Evolutionary conservation across 1,140 invertebrate species (phyloP), one percentile per base, ranked within the genome.

Genomic region (Chironomus striatipennis): DNA sequence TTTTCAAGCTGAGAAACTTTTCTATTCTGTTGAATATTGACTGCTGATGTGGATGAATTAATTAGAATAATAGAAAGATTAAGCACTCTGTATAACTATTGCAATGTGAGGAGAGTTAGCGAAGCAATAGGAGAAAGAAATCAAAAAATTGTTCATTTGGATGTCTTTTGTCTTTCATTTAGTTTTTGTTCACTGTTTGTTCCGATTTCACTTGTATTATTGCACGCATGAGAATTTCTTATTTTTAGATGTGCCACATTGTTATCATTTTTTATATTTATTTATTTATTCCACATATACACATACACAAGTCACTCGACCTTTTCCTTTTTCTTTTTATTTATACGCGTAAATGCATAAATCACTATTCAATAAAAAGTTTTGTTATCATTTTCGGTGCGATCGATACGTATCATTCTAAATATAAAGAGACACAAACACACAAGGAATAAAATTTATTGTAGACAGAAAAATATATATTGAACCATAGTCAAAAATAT

Each of bases 311-410:
- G 12, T 57, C 1, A 5, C 47, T 57, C 12, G 12, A n/a, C 12
- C 12, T 15, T 15, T n/a, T 57, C 47, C n/a, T 15, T 57, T 57
- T 0, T 57, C 4, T 15, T 57, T 15, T 57, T 57, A 57, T 57
- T 10, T 47, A n/a, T 57, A 10, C n/a, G 8, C 47, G 47, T 57
- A 57, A 57, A 57, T 57, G 8, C 47, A 57, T 57, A 57, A 57
- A 57, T 57, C 47, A 57, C 47, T 57, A 57, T 57, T 57, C 47
- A 57, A 57, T 57, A 15, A 57, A n/a, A 57, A 57, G 47, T 57
- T 57, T 57, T 57, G 47, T 57, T 57, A 57, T 57, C 47, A 57
- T 57, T 57, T 12, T 57, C 12, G n/a, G n/a, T 57, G n/a, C 47
- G 12, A 57, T 57, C 47, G 47, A 57, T 57, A 57, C n/a, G 47